These are phyloP conservation scores for Dermochelys coriacea DNA, from an alignment of 2,797 vertebrate genomes.

Conservation along the genomic window DNA sequence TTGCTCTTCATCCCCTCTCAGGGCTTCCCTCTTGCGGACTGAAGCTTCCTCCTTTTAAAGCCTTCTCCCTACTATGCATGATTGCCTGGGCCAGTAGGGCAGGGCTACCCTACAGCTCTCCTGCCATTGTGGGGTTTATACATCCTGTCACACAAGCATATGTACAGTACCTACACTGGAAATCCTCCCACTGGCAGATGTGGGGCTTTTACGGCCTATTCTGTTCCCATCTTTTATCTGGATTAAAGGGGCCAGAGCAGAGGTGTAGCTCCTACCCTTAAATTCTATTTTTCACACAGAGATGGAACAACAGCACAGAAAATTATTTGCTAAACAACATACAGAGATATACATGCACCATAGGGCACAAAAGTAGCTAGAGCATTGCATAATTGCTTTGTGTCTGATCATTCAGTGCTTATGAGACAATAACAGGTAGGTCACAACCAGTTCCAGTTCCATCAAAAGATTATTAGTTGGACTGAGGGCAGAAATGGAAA, in stretches of 20 bases:
- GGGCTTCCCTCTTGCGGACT: background rate
- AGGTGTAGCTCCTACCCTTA: background rate
- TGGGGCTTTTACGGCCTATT: background rate
- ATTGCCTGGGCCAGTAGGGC: background rate
- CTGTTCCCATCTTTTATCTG: background rate
- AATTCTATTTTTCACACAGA: background rate
- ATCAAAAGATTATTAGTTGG: background rate
- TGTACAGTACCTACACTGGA: background rate
- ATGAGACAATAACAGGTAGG: background rate
- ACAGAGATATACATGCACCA: background rate
- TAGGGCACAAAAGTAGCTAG: background rate
- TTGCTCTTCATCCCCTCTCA: background rate
- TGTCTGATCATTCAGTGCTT: background rate
- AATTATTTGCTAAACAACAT: background rate
- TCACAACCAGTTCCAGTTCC: background rate
- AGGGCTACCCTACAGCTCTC: background rate
- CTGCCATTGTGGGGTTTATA: background rate
- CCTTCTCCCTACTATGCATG: background rate
- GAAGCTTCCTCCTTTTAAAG: background rate
- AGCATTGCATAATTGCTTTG: background rate
- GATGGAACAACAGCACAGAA: background rate
- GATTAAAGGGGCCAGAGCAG: background rate
- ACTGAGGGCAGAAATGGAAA: background rate
- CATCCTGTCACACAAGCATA: background rate
- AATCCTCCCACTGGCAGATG: background rate